phyloP scores from a whole-genome alignment of 2,888 invertebrate species.

The Diogma glabrata region DNA sequence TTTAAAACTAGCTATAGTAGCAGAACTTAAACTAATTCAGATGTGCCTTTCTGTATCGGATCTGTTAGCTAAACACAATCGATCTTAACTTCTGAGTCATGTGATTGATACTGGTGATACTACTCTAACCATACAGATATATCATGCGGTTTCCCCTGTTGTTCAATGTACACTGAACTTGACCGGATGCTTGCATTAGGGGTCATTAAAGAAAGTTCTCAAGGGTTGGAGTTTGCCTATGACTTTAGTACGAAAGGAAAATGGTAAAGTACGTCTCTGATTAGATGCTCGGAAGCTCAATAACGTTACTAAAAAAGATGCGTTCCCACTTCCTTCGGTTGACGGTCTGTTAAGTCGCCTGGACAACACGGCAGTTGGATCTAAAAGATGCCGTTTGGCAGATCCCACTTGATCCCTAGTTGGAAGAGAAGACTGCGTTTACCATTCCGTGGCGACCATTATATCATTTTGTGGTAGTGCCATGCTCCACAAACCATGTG shows the following conservation, averaged over 20 bases:
- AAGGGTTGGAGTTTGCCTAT: background rate
- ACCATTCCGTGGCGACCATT: background rate
- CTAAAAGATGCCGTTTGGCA: no score
- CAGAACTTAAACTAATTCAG: no score
- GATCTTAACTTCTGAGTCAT: no score
- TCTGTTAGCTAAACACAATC: no score
- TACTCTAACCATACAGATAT: background rate
- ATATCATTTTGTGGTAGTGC: background rate
- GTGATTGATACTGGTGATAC: background rate
- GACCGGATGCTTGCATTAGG: background rate
- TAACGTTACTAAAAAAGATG: background rate
- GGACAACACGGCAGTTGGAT: background rate
- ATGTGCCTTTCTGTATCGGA: no score
- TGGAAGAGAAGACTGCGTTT: background rate
- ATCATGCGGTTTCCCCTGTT: background rate
- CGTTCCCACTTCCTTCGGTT: background rate
- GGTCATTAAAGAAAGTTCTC: background rate
- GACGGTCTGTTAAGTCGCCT: background rate
- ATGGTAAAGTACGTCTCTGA: slow-evolving; percentile 1
- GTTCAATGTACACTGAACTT: background rate
- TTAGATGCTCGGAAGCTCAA: background rate
- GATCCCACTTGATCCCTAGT: background rate
- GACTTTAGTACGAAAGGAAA: background rate
- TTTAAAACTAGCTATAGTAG: no score
- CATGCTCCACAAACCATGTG: background rate